These are phyloP conservation scores for Teleogryllus oceanicus DNA, from an alignment of 2,888 invertebrate species.

Conservation along the genomic window DNA sequence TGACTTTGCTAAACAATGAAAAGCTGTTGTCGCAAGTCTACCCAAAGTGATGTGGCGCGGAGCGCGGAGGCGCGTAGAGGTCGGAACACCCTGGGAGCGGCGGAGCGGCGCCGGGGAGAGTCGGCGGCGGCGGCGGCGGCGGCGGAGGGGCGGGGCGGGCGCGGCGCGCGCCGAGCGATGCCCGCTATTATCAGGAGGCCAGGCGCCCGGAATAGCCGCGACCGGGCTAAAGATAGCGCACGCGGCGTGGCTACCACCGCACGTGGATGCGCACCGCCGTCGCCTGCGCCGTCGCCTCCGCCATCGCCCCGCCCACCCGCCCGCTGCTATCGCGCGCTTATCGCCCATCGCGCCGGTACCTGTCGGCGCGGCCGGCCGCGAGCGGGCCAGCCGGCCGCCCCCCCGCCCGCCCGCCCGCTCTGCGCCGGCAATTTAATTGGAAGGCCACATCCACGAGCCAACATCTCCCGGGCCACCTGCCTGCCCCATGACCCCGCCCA, in stretches of 20 bases:
- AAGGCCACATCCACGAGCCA: too few species aligned
- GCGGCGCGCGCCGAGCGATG: conserved; percentile 6
- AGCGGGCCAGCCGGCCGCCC: too few species aligned
- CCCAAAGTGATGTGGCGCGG: too few species aligned
- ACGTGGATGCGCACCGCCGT: neutral
- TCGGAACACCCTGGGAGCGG: too few species aligned
- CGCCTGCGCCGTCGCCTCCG: neutral
- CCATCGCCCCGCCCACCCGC: neutral
- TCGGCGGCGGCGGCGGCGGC: neutral
- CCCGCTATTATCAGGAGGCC: neutral
- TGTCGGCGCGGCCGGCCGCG: too few species aligned
- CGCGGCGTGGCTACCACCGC: neutral
- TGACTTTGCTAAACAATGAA: too few species aligned
- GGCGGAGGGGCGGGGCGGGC: neutral
- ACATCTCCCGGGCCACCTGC: too few species aligned
- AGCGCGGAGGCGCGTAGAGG: too few species aligned
- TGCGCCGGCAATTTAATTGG: too few species aligned
- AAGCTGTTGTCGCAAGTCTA: too few species aligned
- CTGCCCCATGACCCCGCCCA: too few species aligned
- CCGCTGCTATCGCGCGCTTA: neutral
- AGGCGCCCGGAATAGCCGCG: neutral
- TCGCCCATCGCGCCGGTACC: neutral
- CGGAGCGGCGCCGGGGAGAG: neutral
- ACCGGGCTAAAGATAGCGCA: neutral
- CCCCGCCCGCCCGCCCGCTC: neutral